phyloP scores from a whole-genome alignment of 1,140 invertebrate genomes.

The Drosophila prosaltans region DNA sequence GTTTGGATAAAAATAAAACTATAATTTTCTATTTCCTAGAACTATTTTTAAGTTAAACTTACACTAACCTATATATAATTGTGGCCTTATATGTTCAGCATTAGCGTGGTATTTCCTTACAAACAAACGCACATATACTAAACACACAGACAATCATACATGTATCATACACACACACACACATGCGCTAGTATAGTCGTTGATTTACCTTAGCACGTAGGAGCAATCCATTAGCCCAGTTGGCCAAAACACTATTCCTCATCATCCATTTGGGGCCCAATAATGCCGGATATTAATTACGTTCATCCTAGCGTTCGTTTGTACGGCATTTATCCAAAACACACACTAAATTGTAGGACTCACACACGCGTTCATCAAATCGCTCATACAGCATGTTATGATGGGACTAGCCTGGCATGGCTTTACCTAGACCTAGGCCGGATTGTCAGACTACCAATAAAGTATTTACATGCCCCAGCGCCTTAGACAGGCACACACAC shows the following conservation, averaged over 20 bases:
- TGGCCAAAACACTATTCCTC: background rate
- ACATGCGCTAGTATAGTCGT: background rate
- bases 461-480: slow-evolving; percentile 28
- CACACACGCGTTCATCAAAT: slow-evolving; percentile 26
- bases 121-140: background rate
- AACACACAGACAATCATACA: background rate
- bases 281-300: slow-evolving; percentile 67
- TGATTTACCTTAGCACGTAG: slow-evolving; percentile 30
- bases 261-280: slow-evolving; percentile 27
- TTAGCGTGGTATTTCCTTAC: slow-evolving; percentile 7
- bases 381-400: slow-evolving; percentile 29
- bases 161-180: background rate
- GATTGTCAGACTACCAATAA: slow-evolving; percentile 19
- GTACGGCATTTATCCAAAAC: slow-evolving; percentile 49
- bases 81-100: background rate
- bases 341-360: slow-evolving; percentile 38
- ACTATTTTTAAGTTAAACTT: slow-evolving; percentile 4
- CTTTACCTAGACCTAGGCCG: background rate
- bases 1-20: background rate
- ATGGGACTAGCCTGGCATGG: background rate
- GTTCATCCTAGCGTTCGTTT: slow-evolving; percentile 42
- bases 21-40: slow-evolving; percentile 14
- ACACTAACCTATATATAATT: background rate
- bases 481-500: slow-evolving; percentile 15
- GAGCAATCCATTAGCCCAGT: slow-evolving; percentile 47